Conservation (phyloP, 2,888 invertebrate species). For the Ophion ventricosus region DNA sequence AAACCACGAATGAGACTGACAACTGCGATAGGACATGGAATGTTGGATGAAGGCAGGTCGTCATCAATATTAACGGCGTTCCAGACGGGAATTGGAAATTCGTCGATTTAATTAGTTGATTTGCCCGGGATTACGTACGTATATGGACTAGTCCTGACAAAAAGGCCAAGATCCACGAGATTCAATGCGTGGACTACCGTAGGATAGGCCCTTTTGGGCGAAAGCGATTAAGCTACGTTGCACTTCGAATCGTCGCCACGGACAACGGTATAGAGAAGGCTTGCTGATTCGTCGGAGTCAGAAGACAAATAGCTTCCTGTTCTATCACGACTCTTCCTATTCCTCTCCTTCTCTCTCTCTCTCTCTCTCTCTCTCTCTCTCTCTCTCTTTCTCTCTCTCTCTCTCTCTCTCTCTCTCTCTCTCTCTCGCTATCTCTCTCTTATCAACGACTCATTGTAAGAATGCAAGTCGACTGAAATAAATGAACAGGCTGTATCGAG, state of each 20-base stretch:
- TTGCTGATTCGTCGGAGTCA: conserved; percentile 11
- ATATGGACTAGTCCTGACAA: neutral
- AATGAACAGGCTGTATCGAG: conserved; percentile 32
- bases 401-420: conserved; percentile 4
- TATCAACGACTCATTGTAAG: conserved; percentile 15
- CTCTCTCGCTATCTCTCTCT: neutral
- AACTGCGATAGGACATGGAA: neutral
- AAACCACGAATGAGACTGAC: neutral
- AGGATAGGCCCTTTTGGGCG: conserved; percentile 1
- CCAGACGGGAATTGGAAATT: conserved; percentile 41
- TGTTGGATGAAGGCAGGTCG: neutral
- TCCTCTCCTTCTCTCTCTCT: neutral
- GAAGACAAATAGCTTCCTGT: conserved; percentile 61
- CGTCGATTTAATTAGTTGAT: conserved; percentile 46
- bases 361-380: neutral
- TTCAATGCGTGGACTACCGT: neutral
- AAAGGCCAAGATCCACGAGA: neutral
- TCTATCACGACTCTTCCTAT: conserved; percentile 9
- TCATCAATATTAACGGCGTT: conserved; percentile 46
- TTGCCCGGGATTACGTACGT: neutral
- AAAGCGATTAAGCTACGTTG: conserved; percentile 25
- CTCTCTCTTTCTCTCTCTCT: too few species aligned
- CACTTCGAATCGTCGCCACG: conserved; percentile 37
- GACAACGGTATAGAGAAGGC: conserved; percentile 1
- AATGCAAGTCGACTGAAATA: conserved; percentile 52